Base-by-base conservation (phyloP, 2,888 invertebrate genomes). In the Nyleta sp. region DNA sequence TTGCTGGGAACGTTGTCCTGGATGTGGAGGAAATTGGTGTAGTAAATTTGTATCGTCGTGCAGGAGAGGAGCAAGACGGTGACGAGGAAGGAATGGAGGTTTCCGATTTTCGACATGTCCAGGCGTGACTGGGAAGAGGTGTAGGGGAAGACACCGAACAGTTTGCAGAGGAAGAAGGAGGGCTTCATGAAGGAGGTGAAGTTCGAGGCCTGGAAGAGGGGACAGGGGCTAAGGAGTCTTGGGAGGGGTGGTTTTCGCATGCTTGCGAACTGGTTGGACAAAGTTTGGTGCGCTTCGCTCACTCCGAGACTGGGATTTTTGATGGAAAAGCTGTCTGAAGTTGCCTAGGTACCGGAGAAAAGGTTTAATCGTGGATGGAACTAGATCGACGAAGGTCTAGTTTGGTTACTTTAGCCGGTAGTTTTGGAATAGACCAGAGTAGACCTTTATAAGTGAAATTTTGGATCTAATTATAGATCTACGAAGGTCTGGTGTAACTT, bases 131-230 rank as follows among this genome's bases (percentile, higher is more conserved):
- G 64, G 0, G 48, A 68, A 6, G 78, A 65, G 20, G 59, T 73
- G 70, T 84, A 87, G 0, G 87, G 87, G 35, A 85, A 83, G 0
- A 86, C 22, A 1, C 86, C 87, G 31, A 79, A 77, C 7, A 82
- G 28, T 48, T 77, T 78, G 13, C 75, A 83, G 2, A 87, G 13
- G 22, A 81, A 62, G 31, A 85, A 84, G 17, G 78, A 82, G 0
- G 85, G 85, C 20, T 74, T 68, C 84, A 87, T 82, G 42, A 86
- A 50, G 6, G 78, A 31, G 46, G 57, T 31, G 1, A 82, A 64
- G 35, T 91, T 89, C 80, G 91, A 91, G 83, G 91, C 89, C 75
- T 35, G 67, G 20, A 50, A 35, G 6, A 72, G 2, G 59, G 38
- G 38, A 28, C 10, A 17, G 17, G 42, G 40, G 6, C 17, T 18